phyloP scores from a whole-genome alignment of 1,140 invertebrate species.

The Hesperophylax magnus region DNA sequence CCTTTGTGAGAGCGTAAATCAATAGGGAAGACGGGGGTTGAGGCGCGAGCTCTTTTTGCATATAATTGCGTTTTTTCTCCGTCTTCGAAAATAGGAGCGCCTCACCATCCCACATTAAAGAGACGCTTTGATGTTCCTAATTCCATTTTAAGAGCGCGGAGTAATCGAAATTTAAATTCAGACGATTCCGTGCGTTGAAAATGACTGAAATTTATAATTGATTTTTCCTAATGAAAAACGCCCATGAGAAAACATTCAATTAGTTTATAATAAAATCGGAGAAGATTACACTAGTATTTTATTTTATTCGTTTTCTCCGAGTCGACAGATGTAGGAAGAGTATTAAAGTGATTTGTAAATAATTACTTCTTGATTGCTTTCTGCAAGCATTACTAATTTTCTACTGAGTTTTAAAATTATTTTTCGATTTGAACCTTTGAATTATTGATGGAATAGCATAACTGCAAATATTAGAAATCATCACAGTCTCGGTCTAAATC shows the following conservation, averaged over 20 bases:
- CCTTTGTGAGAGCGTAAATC: slow-evolving; percentile 58
- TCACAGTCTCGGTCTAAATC: too few relatives aligned
- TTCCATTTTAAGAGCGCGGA: slow-evolving; percentile 40
- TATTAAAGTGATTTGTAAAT: too few relatives aligned
- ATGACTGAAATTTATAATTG: slow-evolving; percentile 33
- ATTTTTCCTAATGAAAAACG: slow-evolving; percentile 32
- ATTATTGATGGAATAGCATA: too few relatives aligned
- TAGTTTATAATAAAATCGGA: not conserved
- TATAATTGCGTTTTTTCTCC: slow-evolving; percentile 58
- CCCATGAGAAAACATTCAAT: slow-evolving; percentile 23
- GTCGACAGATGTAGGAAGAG: too few relatives aligned
- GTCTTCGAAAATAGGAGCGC: slow-evolving; percentile 49
- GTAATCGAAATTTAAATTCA: slow-evolving; percentile 49
- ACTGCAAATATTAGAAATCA: too few relatives aligned
- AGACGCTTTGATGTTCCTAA: slow-evolving; percentile 53
- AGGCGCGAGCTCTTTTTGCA: slow-evolving; percentile 54
- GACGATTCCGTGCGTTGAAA: slow-evolving; percentile 29
- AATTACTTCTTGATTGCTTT: too few relatives aligned
- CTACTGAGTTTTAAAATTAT: too few relatives aligned
- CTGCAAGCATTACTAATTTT: too few relatives aligned
- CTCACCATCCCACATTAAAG: slow-evolving; percentile 28
- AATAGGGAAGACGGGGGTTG: slow-evolving; percentile 53
- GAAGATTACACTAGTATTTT: too few relatives aligned
- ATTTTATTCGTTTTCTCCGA: too few relatives aligned
- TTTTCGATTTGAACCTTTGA: too few relatives aligned